phyloP scores from a whole-genome alignment of 2,797 vertebrate genomes.

The Notoglanidium macrostoma region DNA sequence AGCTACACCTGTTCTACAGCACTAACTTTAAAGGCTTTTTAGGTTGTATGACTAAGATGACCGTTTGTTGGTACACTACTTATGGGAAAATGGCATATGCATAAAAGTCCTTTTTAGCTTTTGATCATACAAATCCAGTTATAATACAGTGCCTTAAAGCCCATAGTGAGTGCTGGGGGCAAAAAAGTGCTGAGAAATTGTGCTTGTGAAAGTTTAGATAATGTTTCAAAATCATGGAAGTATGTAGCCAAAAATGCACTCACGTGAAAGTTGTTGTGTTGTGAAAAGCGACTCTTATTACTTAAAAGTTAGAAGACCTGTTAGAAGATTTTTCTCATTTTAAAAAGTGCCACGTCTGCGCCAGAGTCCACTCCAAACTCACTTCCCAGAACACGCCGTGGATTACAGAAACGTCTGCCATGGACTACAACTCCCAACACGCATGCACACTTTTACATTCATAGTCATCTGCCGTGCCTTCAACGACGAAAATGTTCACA shows the following conservation, averaged over 20 bases:
- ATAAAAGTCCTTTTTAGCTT: not conserved
- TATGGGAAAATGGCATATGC: not conserved
- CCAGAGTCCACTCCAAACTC: no score
- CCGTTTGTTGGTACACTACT: not conserved
- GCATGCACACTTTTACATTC: no score
- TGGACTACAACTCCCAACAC: no score
- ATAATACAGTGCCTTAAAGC: not conserved
- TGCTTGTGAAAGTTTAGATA: not conserved
- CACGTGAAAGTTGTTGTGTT: not conserved
- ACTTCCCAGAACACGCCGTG: no score
- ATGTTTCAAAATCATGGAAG: not conserved
- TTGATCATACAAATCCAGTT: not conserved
- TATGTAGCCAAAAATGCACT: not conserved
- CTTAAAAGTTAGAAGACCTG: not conserved
- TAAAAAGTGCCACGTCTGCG: no score
- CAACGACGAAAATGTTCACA: no score
- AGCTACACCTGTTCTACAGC: constrained; percentile 34
- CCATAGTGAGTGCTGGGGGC: not conserved
- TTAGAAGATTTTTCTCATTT: not conserved
- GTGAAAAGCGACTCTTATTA: not conserved
- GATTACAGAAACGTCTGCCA: no score
- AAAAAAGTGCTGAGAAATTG: not conserved
- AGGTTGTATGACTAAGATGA: not conserved
- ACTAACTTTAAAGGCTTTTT: constrained; percentile 1
- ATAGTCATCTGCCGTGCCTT: no score